A percentile compares a stretch with the other conserved stretches of the same genome.
These are phyloP conservation scores for Antheraea yamamai DNA, from an alignment of 2,888 invertebrate species.

Conservation along the genomic window DNA sequence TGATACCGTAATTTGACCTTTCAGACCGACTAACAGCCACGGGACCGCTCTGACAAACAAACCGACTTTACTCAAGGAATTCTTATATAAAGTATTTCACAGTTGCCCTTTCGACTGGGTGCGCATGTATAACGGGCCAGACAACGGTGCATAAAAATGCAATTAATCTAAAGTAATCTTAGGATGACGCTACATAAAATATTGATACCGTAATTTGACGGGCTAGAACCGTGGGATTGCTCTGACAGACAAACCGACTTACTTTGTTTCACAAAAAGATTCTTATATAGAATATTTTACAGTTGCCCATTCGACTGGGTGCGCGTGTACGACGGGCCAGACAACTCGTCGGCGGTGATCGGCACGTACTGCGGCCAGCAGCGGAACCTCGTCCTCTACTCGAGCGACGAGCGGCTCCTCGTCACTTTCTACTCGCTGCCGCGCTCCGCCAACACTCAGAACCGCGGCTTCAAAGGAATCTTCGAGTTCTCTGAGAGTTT, in stretches of 20 bases:
- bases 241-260: too few relatives aligned
- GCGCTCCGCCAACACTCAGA: constrained; percentile 96
- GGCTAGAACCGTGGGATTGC: too few relatives aligned
- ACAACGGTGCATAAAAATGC: constrained; percentile 80
- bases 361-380: constrained; percentile 99
- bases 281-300: constrained; percentile 31
- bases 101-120: constrained; percentile 99
- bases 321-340: constrained; percentile 97
- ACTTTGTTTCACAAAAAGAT: too few relatives aligned
- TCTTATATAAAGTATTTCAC: constrained; percentile 27
- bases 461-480: constrained; percentile 98
- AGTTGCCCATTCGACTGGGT: constrained; percentile 99
- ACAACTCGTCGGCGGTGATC: constrained; percentile 93
- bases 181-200: too few relatives aligned
- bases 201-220: too few relatives aligned
- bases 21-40: too few relatives aligned
- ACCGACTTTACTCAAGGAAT: too few relatives aligned
- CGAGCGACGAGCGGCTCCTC: constrained; percentile 94
- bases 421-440: constrained; percentile 95
- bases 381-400: constrained; percentile 96
- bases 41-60: too few relatives aligned
- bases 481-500: constrained; percentile 99
- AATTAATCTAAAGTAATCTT: too few relatives aligned
- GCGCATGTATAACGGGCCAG: constrained; percentile 97
- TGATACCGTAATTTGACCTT: too few relatives aligned